These are phyloP conservation scores for Alviniconcha marisindica DNA, from an alignment of 1,140 invertebrate species.

Conservation along the genomic window DNA sequence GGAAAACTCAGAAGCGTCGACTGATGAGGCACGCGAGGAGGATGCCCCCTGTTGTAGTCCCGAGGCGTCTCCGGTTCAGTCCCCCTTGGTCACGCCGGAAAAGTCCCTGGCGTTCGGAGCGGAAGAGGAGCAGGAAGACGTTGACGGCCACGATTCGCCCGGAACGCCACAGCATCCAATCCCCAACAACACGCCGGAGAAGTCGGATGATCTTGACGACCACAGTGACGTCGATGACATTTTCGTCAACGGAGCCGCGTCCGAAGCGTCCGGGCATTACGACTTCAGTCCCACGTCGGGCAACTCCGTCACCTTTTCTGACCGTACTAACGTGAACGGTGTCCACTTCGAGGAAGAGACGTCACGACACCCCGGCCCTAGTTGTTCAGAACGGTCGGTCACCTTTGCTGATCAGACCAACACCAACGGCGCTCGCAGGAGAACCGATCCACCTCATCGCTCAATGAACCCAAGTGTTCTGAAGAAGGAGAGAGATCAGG, in stretches of 20 bases:
- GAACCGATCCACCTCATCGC: not conserved
- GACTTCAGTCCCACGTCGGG: not conserved
- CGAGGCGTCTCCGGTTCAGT: too few relatives aligned
- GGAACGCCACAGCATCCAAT: not conserved
- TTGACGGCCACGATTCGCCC: not conserved
- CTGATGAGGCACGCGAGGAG: too few relatives aligned
- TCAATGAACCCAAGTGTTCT: not conserved
- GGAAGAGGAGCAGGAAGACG: not conserved
- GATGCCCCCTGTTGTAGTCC: too few relatives aligned
- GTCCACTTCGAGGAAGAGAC: not conserved
- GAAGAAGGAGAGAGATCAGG: too few relatives aligned
- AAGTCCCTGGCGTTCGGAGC: too few relatives aligned
- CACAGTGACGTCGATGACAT: not conserved
- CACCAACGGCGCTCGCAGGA: not conserved
- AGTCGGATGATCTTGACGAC: not conserved
- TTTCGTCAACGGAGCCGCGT: not conserved
- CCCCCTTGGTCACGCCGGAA: too few relatives aligned
- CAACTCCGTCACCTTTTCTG: not conserved
- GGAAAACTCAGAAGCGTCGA: too few relatives aligned
- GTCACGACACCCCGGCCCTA: not conserved
- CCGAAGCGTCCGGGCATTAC: not conserved
- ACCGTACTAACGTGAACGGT: not conserved
- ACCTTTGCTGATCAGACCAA: conserved; percentile 1
- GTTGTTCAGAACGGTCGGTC: not conserved
- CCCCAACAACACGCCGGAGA: conserved; percentile 14